Base-by-base conservation (phyloP, 1,140 invertebrate genomes). In the Nomia melanderi region DNA sequence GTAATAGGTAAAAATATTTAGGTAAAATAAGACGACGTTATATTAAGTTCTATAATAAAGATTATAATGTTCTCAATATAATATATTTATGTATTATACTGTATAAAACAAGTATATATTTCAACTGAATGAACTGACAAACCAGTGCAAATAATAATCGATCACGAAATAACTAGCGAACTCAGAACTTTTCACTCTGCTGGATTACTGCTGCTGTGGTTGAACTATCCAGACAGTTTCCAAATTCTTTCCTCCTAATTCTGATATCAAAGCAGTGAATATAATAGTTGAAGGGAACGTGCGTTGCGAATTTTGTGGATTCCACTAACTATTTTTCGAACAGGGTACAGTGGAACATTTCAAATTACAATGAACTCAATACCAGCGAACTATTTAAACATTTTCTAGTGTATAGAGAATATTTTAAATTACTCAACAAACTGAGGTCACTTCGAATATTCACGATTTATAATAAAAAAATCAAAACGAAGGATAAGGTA, bases 181-280 rank as follows among this genome's bases (percentile, higher is more conserved):
- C 7, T 1, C 9, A n/a, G 7, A 60, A 60, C 33, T 60, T 39
- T n/a, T 60, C 17, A 25, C 33, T 12, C 9, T 17, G 59, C n/a
- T 5, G 33, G 59, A 39, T 60, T n/a, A 60, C 33, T 39, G n/a
- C 9, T 9, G n/a, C 33, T 0, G 20, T 0, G 59, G 20, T 25
- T 39, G n/a, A 36, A 60, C 33, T 6, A 14, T 1, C 9, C 33
- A 7, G 9, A 20, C 59, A 25, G 33, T 60, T 36, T 39, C 33
- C n/a, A 5, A 60, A 60, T 60, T 60, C 59, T 60, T 60, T 60
- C 33, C 3, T n/a, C n/a, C 33, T 60, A 60, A 60, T 60, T 60
- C 33, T 60, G 39, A 39, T 25, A 25, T 36, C 59, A 23, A 11
- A n/a, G 33, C 39, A 33, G 9, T 2, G 9, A 36, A 5, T 39